Evolutionary conservation across 2,888 invertebrate genomes (phyloP).

Genomic region (Biston betularia): DNA sequence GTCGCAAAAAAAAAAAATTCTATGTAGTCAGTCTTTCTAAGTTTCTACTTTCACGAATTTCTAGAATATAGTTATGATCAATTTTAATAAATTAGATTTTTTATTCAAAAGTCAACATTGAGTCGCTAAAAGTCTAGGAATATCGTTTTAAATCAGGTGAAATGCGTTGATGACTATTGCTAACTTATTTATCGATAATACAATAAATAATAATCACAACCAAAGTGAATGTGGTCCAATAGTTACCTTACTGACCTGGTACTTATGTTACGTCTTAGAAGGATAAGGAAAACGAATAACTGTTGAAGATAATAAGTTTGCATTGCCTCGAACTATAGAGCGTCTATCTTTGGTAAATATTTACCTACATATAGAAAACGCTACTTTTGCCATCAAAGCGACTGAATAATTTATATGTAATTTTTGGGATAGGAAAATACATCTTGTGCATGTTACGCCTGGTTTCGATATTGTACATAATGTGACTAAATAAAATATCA

Average conservation of each 20-base stretch:
- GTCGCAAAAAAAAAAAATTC: no score
- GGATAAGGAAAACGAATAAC: neutral
- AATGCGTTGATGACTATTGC: no score
- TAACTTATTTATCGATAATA: no score
- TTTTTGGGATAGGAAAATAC: neutral
- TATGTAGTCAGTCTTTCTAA: no score
- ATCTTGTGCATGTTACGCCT: neutral
- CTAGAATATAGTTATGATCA: no score
- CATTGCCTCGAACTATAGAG: neutral
- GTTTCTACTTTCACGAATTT: no score
- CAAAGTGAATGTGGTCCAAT: neutral
- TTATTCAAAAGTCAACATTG: no score
- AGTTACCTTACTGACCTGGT: neutral
- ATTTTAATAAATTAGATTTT: no score
- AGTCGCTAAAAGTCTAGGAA: no score
- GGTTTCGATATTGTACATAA: constrained; percentile 27
- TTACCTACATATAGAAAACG: neutral
- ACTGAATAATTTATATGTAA: neutral
- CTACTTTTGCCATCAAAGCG: neutral
- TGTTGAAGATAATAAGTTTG: neutral
- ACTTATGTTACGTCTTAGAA: neutral
- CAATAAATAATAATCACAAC: no score
- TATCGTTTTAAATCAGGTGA: no score
- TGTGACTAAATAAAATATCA: constrained; percentile 59
- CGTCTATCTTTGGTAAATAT: neutral